Base-by-base conservation (phyloP, 2,113 vertebrate genomes). In the Aythya baeri region DNA sequence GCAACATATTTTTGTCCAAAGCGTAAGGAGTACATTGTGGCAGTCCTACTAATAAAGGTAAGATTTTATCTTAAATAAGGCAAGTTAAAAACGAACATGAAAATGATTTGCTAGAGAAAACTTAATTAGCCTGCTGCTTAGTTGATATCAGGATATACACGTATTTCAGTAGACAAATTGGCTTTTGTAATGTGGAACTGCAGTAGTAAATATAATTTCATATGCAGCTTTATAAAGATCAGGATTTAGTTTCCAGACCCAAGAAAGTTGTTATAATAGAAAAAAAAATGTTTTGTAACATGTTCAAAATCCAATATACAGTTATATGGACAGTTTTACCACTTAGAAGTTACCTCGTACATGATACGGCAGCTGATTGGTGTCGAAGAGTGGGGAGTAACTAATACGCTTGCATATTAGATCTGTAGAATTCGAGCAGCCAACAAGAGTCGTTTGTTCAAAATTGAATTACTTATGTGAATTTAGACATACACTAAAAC, bases 1-100 rank as follows among this genome's bases (percentile, higher is more conserved):
- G 88, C 93, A 97, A 75, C 91, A 93, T 97, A 88, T 97, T 94
- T 95, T 94, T 96, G 73, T 97, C 87, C 94, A 93, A 96, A 85
- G 91, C 86, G 6, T 94, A 95, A 95, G 94, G 94, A 96, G 78
- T 97, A 85, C 80, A 2, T 79, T 96, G 67, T 96, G 96, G 90
- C 96, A 95, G 86, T 96, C 68, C 96, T 88, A 54, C 91, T 88
- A 88, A 89, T 82, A 83, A 93, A 97, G 96, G 97, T 97, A 97
- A 97, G 95, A 91, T 71, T 91, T 88, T 93, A 23, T 93, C 75
- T 91, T 91, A 83, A 70, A 54, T 94, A 96, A 95, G 93, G 58
- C 88, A 96, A 94, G 88, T 72, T 88, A 78, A 62, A 94, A 91
- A 67, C 6, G n/a, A 50, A 57, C 57, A 58, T 50, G 43, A 83